phyloP scores from a whole-genome alignment of 2,797 vertebrate genomes.

The Ispidina picta region DNA sequence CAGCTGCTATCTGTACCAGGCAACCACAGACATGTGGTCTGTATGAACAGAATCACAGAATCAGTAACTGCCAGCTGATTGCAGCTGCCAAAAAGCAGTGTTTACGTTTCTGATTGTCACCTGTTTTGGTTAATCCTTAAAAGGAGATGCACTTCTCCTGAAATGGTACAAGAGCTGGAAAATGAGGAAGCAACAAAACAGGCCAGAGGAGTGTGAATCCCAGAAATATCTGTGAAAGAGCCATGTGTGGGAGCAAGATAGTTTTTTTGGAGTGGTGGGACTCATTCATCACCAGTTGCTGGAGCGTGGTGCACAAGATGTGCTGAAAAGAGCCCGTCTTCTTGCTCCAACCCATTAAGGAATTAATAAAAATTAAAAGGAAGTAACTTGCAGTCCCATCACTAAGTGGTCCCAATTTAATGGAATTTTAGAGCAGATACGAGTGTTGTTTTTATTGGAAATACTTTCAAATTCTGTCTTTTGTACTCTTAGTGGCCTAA shows the following conservation, averaged over 20 bases:
- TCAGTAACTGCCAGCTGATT: neutral
- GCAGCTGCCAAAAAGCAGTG: neutral
- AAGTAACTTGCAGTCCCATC: neutral
- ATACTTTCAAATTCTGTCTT: neutral
- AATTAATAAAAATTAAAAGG: neutral
- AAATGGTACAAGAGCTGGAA: neutral
- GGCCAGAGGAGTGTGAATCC: neutral
- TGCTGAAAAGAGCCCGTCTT: neutral
- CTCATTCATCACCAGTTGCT: fast-evolving
- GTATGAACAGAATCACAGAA: neutral
- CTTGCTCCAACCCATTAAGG: neutral
- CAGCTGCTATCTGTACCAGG: neutral
- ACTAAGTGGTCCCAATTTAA: neutral
- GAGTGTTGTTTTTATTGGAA: neutral
- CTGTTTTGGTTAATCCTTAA: neutral
- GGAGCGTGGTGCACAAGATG: fast-evolving
- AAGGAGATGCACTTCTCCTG: neutral
- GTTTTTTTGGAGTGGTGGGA: neutral
- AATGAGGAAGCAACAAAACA: neutral
- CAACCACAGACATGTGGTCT: fast-evolving
- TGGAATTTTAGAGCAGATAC: neutral
- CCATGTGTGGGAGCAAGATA: fast-evolving
- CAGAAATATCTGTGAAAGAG: neutral
- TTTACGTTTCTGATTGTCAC: neutral
- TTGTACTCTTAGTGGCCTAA: neutral